Percentiles rank a stretch among this genome's conserved stretches.
phyloP scores from a whole-genome alignment of 2,113 vertebrate species.

The Glaucidium brasilianum region DNA sequence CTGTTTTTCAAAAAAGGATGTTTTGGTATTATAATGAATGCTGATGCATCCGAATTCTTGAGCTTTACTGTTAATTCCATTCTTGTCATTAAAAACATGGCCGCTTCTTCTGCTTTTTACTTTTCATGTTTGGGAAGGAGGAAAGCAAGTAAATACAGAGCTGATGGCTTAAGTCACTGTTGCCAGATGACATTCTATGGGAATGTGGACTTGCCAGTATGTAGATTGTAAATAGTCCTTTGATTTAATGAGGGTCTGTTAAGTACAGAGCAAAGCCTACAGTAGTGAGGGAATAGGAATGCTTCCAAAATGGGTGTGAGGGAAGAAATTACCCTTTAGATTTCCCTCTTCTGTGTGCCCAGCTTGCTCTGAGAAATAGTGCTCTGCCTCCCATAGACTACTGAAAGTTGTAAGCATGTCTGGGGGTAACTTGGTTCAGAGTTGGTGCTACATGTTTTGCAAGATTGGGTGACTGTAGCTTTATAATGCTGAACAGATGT shows the following conservation, averaged over 20 bases:
- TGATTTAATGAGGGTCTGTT: slow-evolving; percentile 36
- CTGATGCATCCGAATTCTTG: neutral
- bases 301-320: slow-evolving; percentile 8
- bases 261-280: slow-evolving; percentile 16
- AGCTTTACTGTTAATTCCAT: neutral
- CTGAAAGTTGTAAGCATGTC: neutral
- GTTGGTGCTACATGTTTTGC: neutral
- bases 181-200: slow-evolving; percentile 38
- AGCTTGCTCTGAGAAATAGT: neutral
- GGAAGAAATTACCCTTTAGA: neutral
- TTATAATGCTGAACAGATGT: slow-evolving; percentile 41
- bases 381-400: neutral
- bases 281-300: neutral
- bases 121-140: neutral
- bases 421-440: neutral
- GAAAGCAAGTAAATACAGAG: slow-evolving; percentile 7
- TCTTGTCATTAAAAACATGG: neutral
- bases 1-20: neutral
- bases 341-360: neutral
- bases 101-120: neutral
- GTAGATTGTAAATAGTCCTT: slow-evolving; percentile 48
- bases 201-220: slow-evolving; percentile 47
- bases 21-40: neutral
- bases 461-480: neutral
- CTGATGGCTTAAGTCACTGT: neutral